phyloP scores from a whole-genome alignment of 2,113 vertebrate genomes.

The Strigops habroptila region DNA sequence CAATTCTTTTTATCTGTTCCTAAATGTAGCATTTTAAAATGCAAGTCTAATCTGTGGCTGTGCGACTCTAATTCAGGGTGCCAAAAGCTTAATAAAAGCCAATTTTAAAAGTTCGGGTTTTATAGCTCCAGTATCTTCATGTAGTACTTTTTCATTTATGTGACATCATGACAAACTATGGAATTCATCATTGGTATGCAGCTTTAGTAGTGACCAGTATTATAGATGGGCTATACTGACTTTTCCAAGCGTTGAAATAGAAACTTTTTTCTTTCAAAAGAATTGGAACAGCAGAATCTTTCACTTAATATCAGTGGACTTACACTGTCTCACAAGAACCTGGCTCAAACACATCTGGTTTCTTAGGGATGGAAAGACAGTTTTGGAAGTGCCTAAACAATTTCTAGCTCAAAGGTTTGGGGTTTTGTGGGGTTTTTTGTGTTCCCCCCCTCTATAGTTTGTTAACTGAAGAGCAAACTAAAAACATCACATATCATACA shows the following conservation, averaged over 20 bases:
- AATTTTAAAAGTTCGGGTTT: neutral
- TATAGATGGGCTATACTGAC: neutral
- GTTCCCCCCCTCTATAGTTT: neutral
- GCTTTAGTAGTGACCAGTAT: neutral
- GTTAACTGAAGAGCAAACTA: neutral
- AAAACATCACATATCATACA: neutral
- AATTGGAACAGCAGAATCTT: neutral
- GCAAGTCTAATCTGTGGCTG: neutral
- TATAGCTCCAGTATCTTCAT: rapidly evolving
- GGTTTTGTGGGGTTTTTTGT: neutral
- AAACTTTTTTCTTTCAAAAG: neutral
- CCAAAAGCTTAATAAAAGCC: neutral
- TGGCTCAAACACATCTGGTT: neutral
- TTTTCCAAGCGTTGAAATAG: neutral
- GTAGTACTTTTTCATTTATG: neutral
- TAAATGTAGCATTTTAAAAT: neutral
- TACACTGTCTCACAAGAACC: neutral
- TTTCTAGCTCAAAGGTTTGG: neutral
- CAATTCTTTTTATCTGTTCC: neutral
- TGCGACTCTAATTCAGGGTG: neutral
- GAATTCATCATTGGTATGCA: neutral
- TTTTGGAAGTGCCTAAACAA: neutral
- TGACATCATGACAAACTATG: neutral
- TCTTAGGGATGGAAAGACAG: neutral
- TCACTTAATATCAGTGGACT: neutral